These are phyloP conservation scores for Cephalophus harveyi DNA, from an alignment of 2,113 vertebrate genomes.

Conservation along the genomic window DNA sequence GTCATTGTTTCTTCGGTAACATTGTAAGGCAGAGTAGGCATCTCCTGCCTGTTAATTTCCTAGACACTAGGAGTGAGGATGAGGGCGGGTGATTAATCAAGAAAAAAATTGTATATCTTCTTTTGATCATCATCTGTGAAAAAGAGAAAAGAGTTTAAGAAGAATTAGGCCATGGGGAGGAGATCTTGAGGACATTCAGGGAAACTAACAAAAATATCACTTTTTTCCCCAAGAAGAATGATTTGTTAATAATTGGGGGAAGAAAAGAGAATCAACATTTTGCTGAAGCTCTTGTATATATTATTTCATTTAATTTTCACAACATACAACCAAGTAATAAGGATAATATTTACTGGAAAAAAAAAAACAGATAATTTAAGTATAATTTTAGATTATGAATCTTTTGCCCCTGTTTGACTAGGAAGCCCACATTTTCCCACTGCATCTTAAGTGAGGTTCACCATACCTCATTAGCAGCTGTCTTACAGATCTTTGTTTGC, in stretches of 20 bases:
- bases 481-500: neutral
- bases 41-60: neutral
- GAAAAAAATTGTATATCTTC: neutral
- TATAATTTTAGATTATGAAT: neutral
- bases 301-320: neutral
- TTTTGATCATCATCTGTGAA: constrained; percentile 36
- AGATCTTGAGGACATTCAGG: neutral
- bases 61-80: neutral
- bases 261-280: neutral
- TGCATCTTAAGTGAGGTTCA: neutral
- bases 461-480: neutral
- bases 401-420: neutral
- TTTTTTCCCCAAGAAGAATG: neutral
- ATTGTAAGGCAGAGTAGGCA: neutral
- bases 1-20: neutral
- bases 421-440: neutral
- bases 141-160: neutral
- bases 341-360: neutral
- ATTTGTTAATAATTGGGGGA: neutral
- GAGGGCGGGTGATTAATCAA: neutral
- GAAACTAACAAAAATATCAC: neutral
- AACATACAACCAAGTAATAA: neutral
- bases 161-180: neutral
- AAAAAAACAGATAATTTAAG: neutral
- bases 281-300: neutral